phyloP scores from a whole-genome alignment of 1,140 invertebrate genomes.

The Hypsibius dujardini region DNA sequence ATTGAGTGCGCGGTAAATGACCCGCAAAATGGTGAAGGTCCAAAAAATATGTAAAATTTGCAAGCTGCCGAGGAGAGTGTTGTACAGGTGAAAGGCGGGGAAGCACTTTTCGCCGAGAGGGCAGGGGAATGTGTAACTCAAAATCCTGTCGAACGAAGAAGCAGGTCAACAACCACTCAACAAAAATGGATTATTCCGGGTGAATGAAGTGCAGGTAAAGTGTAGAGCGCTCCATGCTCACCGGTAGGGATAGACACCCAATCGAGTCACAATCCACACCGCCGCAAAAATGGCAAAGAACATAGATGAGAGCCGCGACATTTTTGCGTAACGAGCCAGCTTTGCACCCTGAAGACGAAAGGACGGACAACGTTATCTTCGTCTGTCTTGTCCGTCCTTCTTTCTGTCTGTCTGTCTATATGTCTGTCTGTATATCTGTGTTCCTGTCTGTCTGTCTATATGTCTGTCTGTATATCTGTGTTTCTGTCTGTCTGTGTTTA shows the following conservation, averaged over 20 bases:
- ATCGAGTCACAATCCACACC: slow-evolving; percentile 65
- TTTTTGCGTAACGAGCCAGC: slow-evolving; percentile 73
- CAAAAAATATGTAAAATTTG: slow-evolving; percentile 80
- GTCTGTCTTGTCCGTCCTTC: background rate
- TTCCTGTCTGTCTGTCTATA: no score
- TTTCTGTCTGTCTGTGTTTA: no score
- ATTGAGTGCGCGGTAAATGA: slow-evolving; percentile 59
- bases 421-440: no score
- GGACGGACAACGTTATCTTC: slow-evolving; percentile 24
- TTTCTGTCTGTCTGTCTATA: background rate
- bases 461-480: no score
- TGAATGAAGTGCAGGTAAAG: no score
- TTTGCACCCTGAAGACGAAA: slow-evolving; percentile 49
- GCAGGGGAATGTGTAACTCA: slow-evolving; percentile 19
- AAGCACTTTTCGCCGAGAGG: slow-evolving; percentile 35
- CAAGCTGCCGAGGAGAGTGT: slow-evolving; percentile 60
- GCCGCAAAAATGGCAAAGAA: slow-evolving; percentile 72
- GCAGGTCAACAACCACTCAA: background rate
- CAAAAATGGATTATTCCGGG: background rate
- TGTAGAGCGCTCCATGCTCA: background rate
- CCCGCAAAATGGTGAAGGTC: slow-evolving; percentile 80
- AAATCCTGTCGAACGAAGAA: background rate
- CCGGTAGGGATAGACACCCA: slow-evolving; percentile 69
- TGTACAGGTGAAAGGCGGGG: slow-evolving; percentile 89
- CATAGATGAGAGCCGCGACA: slow-evolving; percentile 63